phyloP scores from a whole-genome alignment of 2,113 vertebrate species.

The Aegypius monachus region DNA sequence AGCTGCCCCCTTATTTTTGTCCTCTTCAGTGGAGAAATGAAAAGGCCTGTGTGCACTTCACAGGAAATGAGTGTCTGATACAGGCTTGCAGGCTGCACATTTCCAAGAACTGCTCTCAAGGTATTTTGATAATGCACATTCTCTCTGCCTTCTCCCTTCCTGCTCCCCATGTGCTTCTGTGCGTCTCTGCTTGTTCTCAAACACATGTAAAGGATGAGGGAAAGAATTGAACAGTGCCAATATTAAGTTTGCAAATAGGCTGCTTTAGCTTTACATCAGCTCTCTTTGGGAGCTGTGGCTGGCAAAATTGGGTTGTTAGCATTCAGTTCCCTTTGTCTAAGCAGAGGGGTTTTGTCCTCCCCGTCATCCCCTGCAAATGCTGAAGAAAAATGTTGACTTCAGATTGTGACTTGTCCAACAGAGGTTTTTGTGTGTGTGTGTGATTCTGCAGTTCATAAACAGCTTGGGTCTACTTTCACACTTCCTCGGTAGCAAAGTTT shows the following conservation, averaged over 20 bases:
- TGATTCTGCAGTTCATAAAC: background rate
- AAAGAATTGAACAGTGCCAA: rapidly evolving
- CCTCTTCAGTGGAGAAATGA: slow-evolving; percentile 44
- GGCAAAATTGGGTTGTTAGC: background rate
- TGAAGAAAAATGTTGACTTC: background rate
- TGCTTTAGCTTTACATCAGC: background rate
- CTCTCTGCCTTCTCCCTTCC: slow-evolving; percentile 55
- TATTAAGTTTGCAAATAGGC: background rate
- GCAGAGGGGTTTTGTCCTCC: background rate
- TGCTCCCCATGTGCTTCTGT: slow-evolving; percentile 2
- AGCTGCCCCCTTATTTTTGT: slow-evolving; percentile 28
- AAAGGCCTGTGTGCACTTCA: slow-evolving; percentile 48
- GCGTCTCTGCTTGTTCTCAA: background rate
- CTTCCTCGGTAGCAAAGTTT: background rate
- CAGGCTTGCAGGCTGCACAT: slow-evolving; percentile 55
- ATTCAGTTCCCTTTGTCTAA: background rate
- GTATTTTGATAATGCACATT: slow-evolving; percentile 69
- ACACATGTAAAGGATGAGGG: background rate
- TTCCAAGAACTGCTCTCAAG: slow-evolving; percentile 69
- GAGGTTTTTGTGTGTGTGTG: background rate
- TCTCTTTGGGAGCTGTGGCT: background rate
- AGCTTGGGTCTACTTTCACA: background rate
- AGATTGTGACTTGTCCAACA: background rate
- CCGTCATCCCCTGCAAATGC: background rate
- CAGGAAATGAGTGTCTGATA: slow-evolving; percentile 68